phyloP scores from a whole-genome alignment of 2,797 vertebrate species.

The Vireo griseus region DNA sequence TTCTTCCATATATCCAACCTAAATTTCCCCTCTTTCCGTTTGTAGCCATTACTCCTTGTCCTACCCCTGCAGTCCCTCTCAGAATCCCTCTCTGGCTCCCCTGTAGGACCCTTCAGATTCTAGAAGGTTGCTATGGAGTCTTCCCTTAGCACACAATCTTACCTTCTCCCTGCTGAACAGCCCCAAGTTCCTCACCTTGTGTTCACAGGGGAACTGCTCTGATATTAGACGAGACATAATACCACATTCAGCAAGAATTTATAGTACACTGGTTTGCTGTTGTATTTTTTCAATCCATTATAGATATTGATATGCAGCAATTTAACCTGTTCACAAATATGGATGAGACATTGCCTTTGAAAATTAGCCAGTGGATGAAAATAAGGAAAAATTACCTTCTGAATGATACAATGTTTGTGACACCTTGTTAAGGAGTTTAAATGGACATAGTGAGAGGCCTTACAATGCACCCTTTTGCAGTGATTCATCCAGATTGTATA shows the following conservation, averaged over 20 bases:
- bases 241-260: not conserved
- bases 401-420: not conserved
- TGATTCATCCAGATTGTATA: not conserved
- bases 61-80: not conserved
- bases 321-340: not conserved
- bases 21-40: not conserved
- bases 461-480: not conserved
- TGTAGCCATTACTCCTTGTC: not conserved
- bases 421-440: not conserved
- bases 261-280: not conserved
- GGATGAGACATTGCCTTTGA: not conserved
- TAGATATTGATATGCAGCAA: not conserved
- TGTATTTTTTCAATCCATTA: not conserved
- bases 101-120: not conserved
- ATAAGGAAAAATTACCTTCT: not conserved
- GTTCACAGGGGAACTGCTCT: not conserved
- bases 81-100: not conserved
- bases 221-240: not conserved
- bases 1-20: not conserved
- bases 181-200: not conserved
- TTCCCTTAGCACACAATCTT: not conserved
- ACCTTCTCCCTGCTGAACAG: not conserved
- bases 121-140: not conserved
- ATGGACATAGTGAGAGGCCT: not conserved
- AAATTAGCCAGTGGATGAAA: not conserved